Conservation (phyloP, 2,113 vertebrate genomes). For the Salminus brasiliensis region DNA sequence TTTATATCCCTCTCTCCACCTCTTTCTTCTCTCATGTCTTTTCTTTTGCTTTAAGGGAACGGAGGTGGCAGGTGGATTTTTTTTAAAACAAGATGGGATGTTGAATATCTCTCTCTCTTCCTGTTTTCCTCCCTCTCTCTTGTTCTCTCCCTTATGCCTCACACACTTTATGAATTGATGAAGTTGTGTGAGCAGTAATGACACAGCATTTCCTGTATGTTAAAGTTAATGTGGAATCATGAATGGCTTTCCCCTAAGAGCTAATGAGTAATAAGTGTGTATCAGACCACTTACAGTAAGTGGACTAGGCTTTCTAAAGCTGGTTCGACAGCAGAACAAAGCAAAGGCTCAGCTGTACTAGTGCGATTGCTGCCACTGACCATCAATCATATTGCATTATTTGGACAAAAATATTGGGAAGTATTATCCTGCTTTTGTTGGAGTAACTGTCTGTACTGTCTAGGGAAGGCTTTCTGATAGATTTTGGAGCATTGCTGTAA, state of each 20-base stretch:
- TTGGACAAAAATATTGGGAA: background rate
- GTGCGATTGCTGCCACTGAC: background rate
- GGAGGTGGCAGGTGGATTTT: conserved; percentile 53
- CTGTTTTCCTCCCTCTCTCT: conserved; percentile 3
- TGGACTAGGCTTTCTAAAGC: background rate
- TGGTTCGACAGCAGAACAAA: background rate
- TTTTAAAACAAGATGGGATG: conserved; percentile 26
- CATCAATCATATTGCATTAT: background rate
- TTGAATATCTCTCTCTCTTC: conserved; percentile 15
- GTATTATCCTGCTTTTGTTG: no score
- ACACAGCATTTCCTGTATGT: conserved; percentile 28
- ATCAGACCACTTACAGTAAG: background rate
- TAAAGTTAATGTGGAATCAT: background rate
- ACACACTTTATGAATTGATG: conserved; percentile 20
- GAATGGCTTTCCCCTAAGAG: conserved; percentile 2
- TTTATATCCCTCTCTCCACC: conserved; percentile 36
- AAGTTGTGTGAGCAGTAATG: conserved; percentile 22
- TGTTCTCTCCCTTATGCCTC: conserved; percentile 26
- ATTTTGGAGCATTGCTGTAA: no score
- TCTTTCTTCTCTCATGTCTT: conserved; percentile 33
- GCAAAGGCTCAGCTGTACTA: background rate
- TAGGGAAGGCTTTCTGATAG: no score
- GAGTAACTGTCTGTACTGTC: no score
- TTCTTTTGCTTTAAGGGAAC: conserved; percentile 49
- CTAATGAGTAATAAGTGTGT: background rate